phyloP scores from a whole-genome alignment of 2,113 vertebrate genomes.

The Crotalus horridus region DNA sequence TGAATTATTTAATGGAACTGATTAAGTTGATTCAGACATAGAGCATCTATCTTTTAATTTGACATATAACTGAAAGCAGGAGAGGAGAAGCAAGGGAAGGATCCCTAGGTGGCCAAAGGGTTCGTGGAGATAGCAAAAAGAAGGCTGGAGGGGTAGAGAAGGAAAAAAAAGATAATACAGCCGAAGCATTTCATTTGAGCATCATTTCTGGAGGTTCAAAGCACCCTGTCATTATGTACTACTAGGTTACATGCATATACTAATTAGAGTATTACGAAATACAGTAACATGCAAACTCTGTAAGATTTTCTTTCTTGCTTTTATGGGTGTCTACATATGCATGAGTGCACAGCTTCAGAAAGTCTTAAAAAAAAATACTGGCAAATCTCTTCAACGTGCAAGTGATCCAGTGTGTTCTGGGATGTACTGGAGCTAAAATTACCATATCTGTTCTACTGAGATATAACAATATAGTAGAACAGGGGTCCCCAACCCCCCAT shows the following conservation, averaged over 20 bases:
- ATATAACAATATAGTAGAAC: too few species aligned
- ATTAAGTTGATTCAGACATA: slow-evolving; percentile 60
- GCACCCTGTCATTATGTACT: slow-evolving; percentile 32
- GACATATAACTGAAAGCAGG: slow-evolving; percentile 17
- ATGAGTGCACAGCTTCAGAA: not conserved
- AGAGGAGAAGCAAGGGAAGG: not conserved
- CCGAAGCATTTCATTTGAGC: not conserved
- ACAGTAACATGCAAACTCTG: not conserved
- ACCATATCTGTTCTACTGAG: not conserved
- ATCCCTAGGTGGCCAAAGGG: not conserved
- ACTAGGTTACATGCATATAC: slow-evolving; percentile 33
- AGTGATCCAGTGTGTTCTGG: not conserved
- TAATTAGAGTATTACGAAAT: slow-evolving; percentile 32
- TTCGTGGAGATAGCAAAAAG: not conserved
- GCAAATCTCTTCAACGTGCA: not conserved
- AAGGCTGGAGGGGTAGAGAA: not conserved
- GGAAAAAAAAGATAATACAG: not conserved
- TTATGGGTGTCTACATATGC: not conserved
- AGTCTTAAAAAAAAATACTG: not conserved
- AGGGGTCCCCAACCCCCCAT: too few species aligned
- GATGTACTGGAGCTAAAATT: not conserved
- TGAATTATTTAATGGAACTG: slow-evolving; percentile 65
- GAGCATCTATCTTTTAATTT: slow-evolving; percentile 38
- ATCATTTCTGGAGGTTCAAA: slow-evolving; percentile 23
- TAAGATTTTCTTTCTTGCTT: not conserved